phyloP scores from a whole-genome alignment of 2,113 vertebrate species.

The Salminus brasiliensis region DNA sequence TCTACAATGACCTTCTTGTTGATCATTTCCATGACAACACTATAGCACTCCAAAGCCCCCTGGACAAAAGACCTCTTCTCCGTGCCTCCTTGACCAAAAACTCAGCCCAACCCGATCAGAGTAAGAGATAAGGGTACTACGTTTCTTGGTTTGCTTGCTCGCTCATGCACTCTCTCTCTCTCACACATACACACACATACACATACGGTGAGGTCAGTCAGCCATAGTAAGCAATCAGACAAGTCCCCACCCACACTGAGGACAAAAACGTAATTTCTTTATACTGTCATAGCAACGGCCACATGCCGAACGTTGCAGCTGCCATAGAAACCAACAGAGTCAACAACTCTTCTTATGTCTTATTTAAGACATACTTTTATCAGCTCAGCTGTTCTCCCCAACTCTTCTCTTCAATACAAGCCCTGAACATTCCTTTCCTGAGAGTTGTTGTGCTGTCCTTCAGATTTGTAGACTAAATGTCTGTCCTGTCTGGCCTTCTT shows the following conservation, averaged over 20 bases:
- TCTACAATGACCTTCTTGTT: conserved; percentile 36
- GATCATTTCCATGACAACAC: conserved; percentile 64
- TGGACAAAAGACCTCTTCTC: conserved; percentile 44
- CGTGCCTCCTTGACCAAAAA: conserved; percentile 59
- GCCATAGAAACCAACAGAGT: conserved; percentile 70
- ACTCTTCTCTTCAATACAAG: neutral
- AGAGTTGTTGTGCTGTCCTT: neutral
- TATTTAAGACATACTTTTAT: neutral
- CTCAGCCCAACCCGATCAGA: conserved; percentile 40
- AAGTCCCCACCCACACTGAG: conserved; percentile 23
- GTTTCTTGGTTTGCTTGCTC: conserved; percentile 56
- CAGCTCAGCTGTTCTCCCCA: neutral
- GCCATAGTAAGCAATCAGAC: conserved; percentile 25
- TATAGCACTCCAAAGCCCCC: neutral
- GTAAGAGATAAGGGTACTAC: conserved; percentile 28
- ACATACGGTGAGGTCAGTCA: conserved; percentile 40
- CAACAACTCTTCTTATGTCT: conserved; percentile 1
- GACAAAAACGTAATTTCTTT: conserved; percentile 20
- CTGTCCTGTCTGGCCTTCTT: no score
- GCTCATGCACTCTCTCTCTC: conserved; percentile 59
- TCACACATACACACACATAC: conserved; percentile 63
- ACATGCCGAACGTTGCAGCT: conserved; percentile 65
- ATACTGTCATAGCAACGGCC: conserved; percentile 67
- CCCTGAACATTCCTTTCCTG: neutral
- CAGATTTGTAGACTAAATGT: no score